Percentiles rank a stretch among this genome's conserved stretches.
Evolutionary conservation across 2,797 vertebrate genomes (phyloP).

Genomic region (Tangara arthus): DNA sequence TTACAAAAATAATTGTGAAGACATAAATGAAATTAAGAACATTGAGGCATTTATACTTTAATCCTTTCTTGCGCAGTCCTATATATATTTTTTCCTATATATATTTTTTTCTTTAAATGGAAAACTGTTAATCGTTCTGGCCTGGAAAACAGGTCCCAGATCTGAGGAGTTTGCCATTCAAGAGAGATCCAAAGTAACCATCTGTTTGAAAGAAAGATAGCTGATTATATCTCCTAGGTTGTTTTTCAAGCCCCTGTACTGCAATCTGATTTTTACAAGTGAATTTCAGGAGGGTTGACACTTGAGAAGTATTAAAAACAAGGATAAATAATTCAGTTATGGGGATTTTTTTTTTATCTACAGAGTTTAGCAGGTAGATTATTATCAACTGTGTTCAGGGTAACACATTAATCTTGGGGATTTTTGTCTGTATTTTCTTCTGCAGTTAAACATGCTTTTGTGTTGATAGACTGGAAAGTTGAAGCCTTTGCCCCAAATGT

Average conservation of each 20-base stretch:
- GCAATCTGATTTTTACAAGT: neutral
- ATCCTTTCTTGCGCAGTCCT: neutral
- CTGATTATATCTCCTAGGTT: neutral
- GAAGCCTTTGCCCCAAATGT: neutral
- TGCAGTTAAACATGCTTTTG: neutral
- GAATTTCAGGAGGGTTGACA: neutral
- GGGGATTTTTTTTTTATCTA: neutral
- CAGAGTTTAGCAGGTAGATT: neutral
- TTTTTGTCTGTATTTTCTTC: neutral
- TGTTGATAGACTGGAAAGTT: neutral
- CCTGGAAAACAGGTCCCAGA: neutral
- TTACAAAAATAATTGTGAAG: neutral
- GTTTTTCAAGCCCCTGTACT: neutral
- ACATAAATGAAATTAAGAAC: neutral
- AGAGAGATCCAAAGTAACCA: neutral
- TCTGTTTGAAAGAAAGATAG: neutral
- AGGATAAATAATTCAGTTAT: neutral
- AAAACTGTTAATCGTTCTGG: neutral
- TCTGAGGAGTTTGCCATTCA: neutral
- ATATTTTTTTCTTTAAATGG: neutral
- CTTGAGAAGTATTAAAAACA: neutral
- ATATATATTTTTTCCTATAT: neutral
- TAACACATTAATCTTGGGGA: neutral
- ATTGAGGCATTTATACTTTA: neutral
- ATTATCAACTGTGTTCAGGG: neutral